A percentile compares a stretch with the other conserved stretches of the same genome.
Evolutionary conservation across 2,113 vertebrate species (phyloP).

Genomic region (Craseonycteris thonglongyai): DNA sequence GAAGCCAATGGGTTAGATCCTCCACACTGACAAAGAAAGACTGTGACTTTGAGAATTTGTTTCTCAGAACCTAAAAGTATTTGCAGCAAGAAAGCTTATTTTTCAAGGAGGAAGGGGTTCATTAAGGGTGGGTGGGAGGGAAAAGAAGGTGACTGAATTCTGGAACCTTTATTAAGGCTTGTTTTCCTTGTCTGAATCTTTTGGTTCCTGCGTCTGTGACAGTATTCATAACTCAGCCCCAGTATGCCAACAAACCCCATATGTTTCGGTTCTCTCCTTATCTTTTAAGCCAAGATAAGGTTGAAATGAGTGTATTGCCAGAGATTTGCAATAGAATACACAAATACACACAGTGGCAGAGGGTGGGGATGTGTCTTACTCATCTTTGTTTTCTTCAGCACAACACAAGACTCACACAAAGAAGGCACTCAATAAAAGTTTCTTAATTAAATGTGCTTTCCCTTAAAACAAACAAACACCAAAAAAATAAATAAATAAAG

Average conservation of each 20-base stretch:
- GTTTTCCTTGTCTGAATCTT: slow-evolving; percentile 58
- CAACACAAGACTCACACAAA: not conserved
- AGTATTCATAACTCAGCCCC: slow-evolving; percentile 61
- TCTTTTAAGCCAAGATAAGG: slow-evolving; percentile 67
- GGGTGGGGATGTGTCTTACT: not conserved
- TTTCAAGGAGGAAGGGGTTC: not conserved
- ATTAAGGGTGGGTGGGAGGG: too few relatives aligned
- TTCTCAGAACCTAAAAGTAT: not conserved
- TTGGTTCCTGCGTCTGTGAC: slow-evolving; percentile 52
- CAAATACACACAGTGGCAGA: not conserved
- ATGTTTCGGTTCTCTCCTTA: slow-evolving; percentile 59
- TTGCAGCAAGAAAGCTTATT: not conserved
- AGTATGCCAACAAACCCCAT: slow-evolving; percentile 69
- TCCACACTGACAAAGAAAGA: not conserved
- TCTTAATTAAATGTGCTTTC: not conserved
- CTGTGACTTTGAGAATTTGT: not conserved
- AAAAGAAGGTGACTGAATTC: not conserved
- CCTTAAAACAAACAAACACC: not conserved
- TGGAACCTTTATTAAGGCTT: slow-evolving; percentile 50
- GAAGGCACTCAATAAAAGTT: not conserved
- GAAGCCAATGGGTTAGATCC: not conserved
- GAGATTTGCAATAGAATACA: slow-evolving; percentile 38
- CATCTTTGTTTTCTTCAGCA: not conserved
- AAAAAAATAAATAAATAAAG: not conserved
- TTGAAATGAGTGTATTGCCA: slow-evolving; percentile 53